A percentile compares a stretch with the other conserved stretches of the same genome.
Conservation (phyloP, 2,888 invertebrate genomes). For the Neocrepidodera transversa region DNA sequence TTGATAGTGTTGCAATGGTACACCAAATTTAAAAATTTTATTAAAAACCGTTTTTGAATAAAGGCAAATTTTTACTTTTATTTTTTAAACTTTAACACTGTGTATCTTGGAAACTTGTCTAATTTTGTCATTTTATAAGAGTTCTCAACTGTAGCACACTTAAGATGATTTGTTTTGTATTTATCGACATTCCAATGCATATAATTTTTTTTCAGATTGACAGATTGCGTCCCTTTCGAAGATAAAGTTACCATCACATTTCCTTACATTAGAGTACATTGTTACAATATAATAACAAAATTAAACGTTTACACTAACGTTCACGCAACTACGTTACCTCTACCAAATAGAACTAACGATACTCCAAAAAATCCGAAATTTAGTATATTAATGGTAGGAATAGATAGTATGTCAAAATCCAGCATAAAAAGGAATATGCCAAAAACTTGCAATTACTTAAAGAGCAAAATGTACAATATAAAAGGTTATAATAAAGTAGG, state of each 20-base stretch:
- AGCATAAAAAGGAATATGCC: slow-evolving; percentile 80
- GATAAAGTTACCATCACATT: slow-evolving; percentile 23
- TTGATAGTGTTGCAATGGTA: no score
- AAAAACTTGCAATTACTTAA: slow-evolving; percentile 71
- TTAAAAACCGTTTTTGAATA: no score
- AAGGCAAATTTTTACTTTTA: no score
- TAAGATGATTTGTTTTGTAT: no score
- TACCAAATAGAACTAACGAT: slow-evolving; percentile 34
- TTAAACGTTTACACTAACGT: slow-evolving; percentile 61
- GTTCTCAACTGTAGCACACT: no score
- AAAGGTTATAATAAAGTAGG: slow-evolving; percentile 70
- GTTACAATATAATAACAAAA: not conserved
- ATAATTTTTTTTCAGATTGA: slow-evolving; percentile 26
- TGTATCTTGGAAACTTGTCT: no score
- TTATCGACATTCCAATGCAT: no score
- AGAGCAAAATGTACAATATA: slow-evolving; percentile 60
- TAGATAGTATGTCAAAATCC: slow-evolving; percentile 84
- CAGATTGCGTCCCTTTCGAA: slow-evolving; percentile 28
- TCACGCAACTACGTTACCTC: slow-evolving; percentile 59
- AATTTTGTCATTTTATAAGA: no score
- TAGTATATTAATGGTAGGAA: slow-evolving; percentile 78
- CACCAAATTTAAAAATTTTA: no score
- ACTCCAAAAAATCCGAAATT: slow-evolving; percentile 56
- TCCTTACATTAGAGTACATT: slow-evolving; percentile 30
- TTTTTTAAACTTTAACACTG: no score